Evolutionary conservation across 2,113 vertebrate genomes (phyloP).

Genomic region (Pipra filicauda): DNA sequence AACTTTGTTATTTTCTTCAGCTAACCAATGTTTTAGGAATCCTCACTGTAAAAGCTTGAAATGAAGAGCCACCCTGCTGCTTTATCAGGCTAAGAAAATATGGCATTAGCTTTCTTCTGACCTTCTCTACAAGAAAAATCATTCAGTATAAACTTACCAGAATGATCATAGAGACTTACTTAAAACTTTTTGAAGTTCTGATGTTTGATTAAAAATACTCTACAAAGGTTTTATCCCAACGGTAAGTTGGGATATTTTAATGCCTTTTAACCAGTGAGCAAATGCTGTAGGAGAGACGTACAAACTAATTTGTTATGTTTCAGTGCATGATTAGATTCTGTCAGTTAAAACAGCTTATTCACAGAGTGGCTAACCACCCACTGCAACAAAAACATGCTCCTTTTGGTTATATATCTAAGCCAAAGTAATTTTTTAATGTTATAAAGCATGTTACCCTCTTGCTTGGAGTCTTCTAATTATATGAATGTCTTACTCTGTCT

Average conservation of each 20-base stretch:
- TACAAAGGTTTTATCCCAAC: not conserved
- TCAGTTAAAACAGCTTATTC: not conserved
- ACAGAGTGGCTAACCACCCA: not conserved
- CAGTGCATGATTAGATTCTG: not conserved
- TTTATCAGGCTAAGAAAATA: not conserved
- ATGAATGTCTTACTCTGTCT: not conserved
- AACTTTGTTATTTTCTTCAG: not conserved
- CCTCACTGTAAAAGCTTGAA: not conserved
- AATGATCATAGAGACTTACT: not conserved
- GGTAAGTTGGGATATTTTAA: not conserved
- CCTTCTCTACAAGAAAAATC: not conserved
- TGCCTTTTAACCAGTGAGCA: not conserved
- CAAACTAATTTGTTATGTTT: not conserved
- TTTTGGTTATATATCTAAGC: not conserved
- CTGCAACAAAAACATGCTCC: not conserved
- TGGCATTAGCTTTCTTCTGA: not conserved
- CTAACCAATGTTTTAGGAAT: not conserved
- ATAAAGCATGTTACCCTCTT: not conserved
- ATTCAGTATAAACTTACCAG: not conserved
- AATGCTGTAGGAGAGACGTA: not conserved
- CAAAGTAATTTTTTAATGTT: not conserved
- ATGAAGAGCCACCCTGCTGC: not conserved
- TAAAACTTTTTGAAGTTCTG: not conserved
- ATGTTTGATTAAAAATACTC: not conserved
- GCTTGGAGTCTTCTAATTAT: not conserved